These are phyloP conservation scores for Luperina testacea DNA, from an alignment of 2,888 invertebrate species.

Conservation along the genomic window DNA sequence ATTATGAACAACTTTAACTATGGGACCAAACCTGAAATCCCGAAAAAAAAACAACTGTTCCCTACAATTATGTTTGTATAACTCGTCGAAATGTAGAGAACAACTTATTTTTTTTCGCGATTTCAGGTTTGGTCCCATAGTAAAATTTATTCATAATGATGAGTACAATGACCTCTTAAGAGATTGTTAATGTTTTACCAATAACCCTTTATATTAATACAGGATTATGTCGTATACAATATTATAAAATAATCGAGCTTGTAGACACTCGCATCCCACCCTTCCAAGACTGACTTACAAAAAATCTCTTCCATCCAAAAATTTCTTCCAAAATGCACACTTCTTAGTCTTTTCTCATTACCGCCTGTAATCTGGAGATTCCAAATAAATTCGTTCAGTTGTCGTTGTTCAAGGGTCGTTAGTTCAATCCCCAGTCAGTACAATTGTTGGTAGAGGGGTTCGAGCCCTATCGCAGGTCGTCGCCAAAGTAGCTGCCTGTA, in stretches of 20 bases:
- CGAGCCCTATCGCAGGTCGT: conserved; percentile 64
- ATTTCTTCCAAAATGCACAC: conserved; percentile 23
- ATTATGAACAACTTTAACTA: no score
- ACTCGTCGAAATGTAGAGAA: no score
- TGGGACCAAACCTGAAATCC: no score
- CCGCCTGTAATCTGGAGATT: conserved; percentile 23
- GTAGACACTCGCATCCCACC: not conserved
- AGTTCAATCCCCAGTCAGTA: conserved; percentile 74
- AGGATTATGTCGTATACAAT: conserved; percentile 27
- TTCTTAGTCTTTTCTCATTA: conserved; percentile 37
- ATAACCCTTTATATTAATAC: not conserved
- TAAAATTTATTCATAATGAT: no score
- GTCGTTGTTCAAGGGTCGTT: not conserved
- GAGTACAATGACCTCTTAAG: no score
- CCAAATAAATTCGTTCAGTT: conserved; percentile 23
- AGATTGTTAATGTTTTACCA: no score
- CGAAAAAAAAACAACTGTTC: no score
- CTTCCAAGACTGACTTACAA: conserved; percentile 4
- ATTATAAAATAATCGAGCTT: conserved; percentile 19
- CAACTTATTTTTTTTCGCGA: no score
- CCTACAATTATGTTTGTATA: no score
- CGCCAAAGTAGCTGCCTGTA: conserved; percentile 42
- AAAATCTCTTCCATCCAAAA: not conserved
- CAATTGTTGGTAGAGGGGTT: conserved; percentile 79
- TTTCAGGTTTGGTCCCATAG: no score